Evolutionary conservation across 2,888 invertebrate genomes (phyloP), one percentile per base, ranked within the genome.

Genomic region (Luperina testacea): DNA sequence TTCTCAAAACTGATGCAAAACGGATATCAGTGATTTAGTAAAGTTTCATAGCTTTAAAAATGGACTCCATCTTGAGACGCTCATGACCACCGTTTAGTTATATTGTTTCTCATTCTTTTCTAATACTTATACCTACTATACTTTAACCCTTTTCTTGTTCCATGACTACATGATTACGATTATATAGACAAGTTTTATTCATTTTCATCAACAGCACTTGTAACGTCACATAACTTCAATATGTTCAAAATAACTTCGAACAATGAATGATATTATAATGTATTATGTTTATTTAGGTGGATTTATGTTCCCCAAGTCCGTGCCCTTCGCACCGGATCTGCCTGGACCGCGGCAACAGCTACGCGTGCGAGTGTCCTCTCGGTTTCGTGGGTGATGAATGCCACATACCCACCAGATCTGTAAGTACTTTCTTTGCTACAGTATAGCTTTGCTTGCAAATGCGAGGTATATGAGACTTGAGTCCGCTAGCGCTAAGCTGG

Each of bases 301-400:
- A 98, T 94, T 95, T 98, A 85, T 98, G 98, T 91, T 97, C 97
- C 84, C 98, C 98, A 80, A 97, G 97, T 92, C 98, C 98, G 15
- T 98, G 98, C 92, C 97, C 97, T 48, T 96, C 97, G 88, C 97
- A 97, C 86, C 97, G 97, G 82, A 97, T 97, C 91, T 98, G 98
- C 94, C 97, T 98, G 90, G 98, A 98, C 95, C 97, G 97, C 91
- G 98, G 98, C 86, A 98, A 98, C 95, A 98, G 97, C 93, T 98
- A 98, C 93, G 97, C 97, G 80, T 98, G 98, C 94, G 98, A 98
- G 92, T 98, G 98, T 93, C 98, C 98, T 27, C 97, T 97, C 87
- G 98, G 98, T 77, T 97, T 97, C 92, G 97, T 97, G 82, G 98
- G 98, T 75, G 97, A 97, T 75, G 97, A 98, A 94, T 98, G 98